A percentile compares a stretch with the other conserved stretches of the same genome.
Conservation (phyloP, 2,797 vertebrate genomes). For the Molossus alvarezi region DNA sequence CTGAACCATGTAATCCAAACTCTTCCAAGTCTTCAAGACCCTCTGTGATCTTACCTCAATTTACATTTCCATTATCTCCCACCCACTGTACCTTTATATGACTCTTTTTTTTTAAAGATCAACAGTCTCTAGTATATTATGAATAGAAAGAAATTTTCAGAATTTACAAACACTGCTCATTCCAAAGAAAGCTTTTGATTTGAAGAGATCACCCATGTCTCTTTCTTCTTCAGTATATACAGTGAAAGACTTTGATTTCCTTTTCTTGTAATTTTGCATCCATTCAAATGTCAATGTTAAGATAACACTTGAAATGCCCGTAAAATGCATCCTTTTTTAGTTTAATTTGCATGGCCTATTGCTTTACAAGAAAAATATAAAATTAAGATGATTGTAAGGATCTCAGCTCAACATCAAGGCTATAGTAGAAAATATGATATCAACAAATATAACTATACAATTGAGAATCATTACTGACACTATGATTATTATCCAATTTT, state of each 20-base stretch:
- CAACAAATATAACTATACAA: constrained; percentile 91
- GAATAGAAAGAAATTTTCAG: constrained; percentile 93
- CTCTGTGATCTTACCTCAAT: background rate
- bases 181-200: constrained; percentile 89
- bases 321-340: constrained; percentile 88
- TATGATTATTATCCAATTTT: constrained; percentile 91
- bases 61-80: background rate
- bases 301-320: constrained; percentile 88
- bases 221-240: constrained; percentile 91
- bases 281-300: constrained; percentile 89
- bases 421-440: constrained; percentile 91
- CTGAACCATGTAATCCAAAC: background rate
- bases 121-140: constrained; percentile 95
- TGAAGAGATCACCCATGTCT: constrained; percentile 88
- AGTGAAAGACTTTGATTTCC: constrained; percentile 92
- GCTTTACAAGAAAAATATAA: constrained; percentile 90
- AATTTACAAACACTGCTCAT: constrained; percentile 94
- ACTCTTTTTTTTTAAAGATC: constrained; percentile 87
- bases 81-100: background rate
- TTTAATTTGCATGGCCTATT: constrained; percentile 89
- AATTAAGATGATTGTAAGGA: constrained; percentile 90
- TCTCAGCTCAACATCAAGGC: constrained; percentile 88
- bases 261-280: constrained; percentile 89
- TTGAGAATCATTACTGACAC: constrained; percentile 88
- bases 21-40: background rate